Conservation (phyloP, 2,888 invertebrate species). For the Pecten maximus region DNA sequence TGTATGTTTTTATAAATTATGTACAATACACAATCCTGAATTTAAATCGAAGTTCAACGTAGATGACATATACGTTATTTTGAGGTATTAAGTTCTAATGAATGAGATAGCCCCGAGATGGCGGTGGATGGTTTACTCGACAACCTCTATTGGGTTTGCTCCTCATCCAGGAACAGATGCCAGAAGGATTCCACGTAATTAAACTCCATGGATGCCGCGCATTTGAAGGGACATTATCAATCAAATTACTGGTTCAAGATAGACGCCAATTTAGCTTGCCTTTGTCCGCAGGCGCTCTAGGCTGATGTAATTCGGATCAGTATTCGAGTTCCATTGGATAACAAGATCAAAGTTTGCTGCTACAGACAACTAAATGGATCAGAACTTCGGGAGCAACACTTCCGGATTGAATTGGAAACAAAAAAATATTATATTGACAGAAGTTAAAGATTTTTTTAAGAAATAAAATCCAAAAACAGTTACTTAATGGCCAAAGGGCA, state of each 20-base stretch:
- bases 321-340: not conserved
- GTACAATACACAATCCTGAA: not conserved
- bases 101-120: not conserved
- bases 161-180: not conserved
- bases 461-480: not conserved
- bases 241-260: constrained; percentile 16
- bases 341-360: constrained; percentile 18
- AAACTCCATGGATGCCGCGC: constrained; percentile 24
- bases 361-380: constrained; percentile 16
- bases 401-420: constrained; percentile 23
- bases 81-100: not conserved
- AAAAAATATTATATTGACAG: not conserved
- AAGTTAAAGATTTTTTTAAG: not conserved
- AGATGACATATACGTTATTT: not conserved
- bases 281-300: not conserved
- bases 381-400: constrained; percentile 1
- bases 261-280: not conserved
- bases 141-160: no score
- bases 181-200: not conserved
- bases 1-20: not conserved
- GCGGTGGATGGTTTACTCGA: not conserved
- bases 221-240: constrained; percentile 33
- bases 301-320: constrained; percentile 25
- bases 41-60: not conserved
- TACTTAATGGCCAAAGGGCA: not conserved